These are phyloP conservation scores for Colletes collaris DNA, from an alignment of 2,888 invertebrate species.

Conservation along the genomic window DNA sequence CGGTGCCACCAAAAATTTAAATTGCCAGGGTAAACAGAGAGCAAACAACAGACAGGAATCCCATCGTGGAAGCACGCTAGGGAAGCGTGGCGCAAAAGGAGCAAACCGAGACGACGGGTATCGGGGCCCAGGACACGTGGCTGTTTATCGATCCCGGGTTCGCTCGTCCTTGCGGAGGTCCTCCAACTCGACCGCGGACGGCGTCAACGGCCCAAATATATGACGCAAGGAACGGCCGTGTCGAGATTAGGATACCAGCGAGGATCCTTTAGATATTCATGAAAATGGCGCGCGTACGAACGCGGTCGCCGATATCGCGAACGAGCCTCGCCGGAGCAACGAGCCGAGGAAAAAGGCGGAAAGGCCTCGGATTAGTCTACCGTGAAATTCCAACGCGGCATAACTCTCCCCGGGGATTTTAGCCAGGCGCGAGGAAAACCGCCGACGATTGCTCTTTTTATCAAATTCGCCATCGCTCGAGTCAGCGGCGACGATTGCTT, in stretches of 20 bases:
- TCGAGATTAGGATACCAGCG: slow-evolving; percentile 54
- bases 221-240: slow-evolving; percentile 75
- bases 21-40: slow-evolving; percentile 39
- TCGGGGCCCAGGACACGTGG: slow-evolving; percentile 42
- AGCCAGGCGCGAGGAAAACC: slow-evolving; percentile 24
- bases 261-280: slow-evolving; percentile 62
- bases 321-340: not conserved
- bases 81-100: slow-evolving; percentile 31
- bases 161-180: slow-evolving; percentile 80
- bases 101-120: slow-evolving; percentile 7
- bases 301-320: not conserved
- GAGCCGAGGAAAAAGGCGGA: slow-evolving; percentile 11
- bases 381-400: slow-evolving; percentile 42
- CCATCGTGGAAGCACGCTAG: slow-evolving; percentile 1
- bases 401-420: slow-evolving; percentile 23
- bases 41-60: slow-evolving; percentile 29
- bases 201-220: slow-evolving; percentile 79
- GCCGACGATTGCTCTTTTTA: slow-evolving; percentile 35
- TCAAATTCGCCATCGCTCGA: slow-evolving; percentile 33
- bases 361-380: slow-evolving; percentile 21
- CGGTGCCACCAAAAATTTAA: slow-evolving; percentile 47
- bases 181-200: slow-evolving; percentile 68
- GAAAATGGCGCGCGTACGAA: slow-evolving; percentile 22
- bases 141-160: slow-evolving; percentile 43
- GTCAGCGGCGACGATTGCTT: slow-evolving; percentile 22